These are phyloP conservation scores for Chrysemys picta DNA, from an alignment of 2,113 vertebrate genomes.

Conservation along the genomic window DNA sequence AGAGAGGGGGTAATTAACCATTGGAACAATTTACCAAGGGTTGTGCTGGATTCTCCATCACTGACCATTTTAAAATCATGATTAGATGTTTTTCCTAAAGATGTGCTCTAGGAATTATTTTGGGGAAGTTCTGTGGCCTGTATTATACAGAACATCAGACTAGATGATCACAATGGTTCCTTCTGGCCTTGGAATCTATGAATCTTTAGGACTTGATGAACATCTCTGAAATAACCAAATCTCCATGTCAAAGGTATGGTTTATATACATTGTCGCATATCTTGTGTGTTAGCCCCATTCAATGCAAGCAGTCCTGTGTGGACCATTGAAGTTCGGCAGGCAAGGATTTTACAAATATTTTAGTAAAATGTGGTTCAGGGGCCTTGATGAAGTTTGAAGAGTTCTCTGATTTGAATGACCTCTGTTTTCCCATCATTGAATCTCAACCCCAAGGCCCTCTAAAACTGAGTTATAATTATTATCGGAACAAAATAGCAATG, in stretches of 20 bases:
- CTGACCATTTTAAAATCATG: not conserved
- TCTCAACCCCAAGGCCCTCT: not conserved
- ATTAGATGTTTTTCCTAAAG: not conserved
- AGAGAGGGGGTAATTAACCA: not conserved
- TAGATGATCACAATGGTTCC: not conserved
- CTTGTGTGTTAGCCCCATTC: not conserved
- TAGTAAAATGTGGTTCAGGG: not conserved
- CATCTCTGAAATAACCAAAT: not conserved
- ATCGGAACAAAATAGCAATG: not conserved
- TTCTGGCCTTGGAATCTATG: not conserved
- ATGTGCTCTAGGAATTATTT: not conserved
- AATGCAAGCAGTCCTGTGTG: not conserved
- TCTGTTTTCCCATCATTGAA: not conserved
- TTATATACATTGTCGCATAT: not conserved
- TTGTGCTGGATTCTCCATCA: not conserved
- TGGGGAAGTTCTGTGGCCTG: not conserved
- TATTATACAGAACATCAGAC: not conserved
- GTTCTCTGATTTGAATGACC: not conserved
- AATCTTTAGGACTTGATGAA: not conserved
- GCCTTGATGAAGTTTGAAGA: not conserved
- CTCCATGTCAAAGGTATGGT: not conserved
- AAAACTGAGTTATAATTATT: not conserved
- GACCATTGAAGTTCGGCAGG: not conserved
- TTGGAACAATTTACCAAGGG: not conserved
- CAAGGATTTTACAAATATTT: not conserved